Base-by-base conservation (phyloP, 1,140 invertebrate species). In the Bombus sylvicola region DNA sequence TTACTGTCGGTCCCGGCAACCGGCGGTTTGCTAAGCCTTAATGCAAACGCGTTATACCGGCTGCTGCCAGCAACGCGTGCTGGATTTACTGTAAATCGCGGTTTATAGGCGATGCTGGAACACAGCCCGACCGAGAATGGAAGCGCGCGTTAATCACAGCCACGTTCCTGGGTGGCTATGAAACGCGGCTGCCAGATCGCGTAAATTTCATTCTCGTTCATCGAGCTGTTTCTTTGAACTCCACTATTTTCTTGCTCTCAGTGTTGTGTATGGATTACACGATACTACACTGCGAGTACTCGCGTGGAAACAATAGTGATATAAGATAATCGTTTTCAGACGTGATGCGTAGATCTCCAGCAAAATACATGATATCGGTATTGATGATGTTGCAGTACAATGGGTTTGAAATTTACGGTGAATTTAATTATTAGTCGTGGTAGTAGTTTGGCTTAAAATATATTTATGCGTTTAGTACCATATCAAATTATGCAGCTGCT, bases 11-110 rank as follows among this genome's bases (percentile, higher is more conserved):
- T 37, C 68, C 22, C 15, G 59, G 81, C 64, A 69, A 83, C 76
- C 47, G 68, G 22, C 31, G 68, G 37, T 83, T 85, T 72, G 62
- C 82, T 78, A 76, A 47, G 41, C 62, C 72, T 81, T 89, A 85
- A 81, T 87, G 75, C 83, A 71, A 39, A 68, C 43, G 75, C 66
- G 84, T 81, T 85, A 74, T 81, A 81, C 13, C 78, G 71, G 83
- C 71, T 68, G 80, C 72, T 86, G 80, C 43, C 73, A 86, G 85
- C 71, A 77, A 86, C 85, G 85, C 85, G 73, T 83, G 80, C 66
- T 83, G 75, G 78, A 88, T 88, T 88, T 86, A 88, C 87, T 82
- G 85, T 86, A 86, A 88, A 88, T 85, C 84, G 43, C 87, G 80
- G 78, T 86, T 88, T 88, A 88, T 85, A 88, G 83, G 79, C 79